phyloP scores from a whole-genome alignment of 2,113 vertebrate genomes.

The Heterochromis multidens region DNA sequence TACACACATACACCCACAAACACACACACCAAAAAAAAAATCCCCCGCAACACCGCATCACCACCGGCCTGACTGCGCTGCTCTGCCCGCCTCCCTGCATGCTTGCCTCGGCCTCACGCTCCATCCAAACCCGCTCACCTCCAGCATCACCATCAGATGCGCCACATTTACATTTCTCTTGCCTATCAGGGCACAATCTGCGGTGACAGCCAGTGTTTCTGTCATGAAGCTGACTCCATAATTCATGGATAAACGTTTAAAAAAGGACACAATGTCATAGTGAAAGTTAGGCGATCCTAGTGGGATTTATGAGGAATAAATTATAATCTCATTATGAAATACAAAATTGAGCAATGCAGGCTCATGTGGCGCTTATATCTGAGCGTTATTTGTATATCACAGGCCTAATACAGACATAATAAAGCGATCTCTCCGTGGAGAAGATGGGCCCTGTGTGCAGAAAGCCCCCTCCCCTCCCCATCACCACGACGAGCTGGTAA shows the following conservation, averaged over 20 bases:
- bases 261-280: constrained; percentile 12
- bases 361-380: neutral
- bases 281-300: neutral
- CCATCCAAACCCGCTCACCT: neutral
- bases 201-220: neutral
- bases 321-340: neutral
- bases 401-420: neutral
- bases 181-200: constrained; percentile 1
- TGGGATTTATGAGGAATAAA: neutral
- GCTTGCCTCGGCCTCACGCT: neutral
- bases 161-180: neutral
- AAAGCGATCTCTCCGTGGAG: neutral
- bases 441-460: constrained; percentile 9
- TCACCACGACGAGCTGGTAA: constrained; percentile 4
- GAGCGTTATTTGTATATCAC: neutral
- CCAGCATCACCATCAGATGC: neutral
- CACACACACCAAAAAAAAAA: neutral
- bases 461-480: constrained; percentile 1
- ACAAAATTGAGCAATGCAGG: neutral
- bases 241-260: neutral
- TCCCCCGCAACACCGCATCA: constrained; percentile 5
- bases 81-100: neutral
- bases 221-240: neutral
- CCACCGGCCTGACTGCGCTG: neutral
- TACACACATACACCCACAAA: neutral